A percentile compares a stretch with the other conserved stretches of the same genome.
Conservation (phyloP, 2,797 vertebrate genomes). For the Parotocinclus haroldoi region DNA sequence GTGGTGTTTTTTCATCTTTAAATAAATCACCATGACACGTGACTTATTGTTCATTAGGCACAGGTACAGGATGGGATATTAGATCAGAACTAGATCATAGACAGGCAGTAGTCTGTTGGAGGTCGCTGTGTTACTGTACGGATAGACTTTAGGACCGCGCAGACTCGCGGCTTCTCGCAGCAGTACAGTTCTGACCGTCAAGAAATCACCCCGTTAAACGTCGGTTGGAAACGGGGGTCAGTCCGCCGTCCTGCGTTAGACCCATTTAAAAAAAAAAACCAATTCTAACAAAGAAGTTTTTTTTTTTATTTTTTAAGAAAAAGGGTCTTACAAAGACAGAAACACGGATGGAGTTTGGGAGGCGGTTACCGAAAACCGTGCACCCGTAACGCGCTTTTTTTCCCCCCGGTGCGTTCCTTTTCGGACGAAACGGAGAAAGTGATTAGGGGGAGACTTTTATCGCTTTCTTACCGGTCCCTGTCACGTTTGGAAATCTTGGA, state of each 20-base stretch:
- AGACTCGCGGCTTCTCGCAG: conserved; percentile 34
- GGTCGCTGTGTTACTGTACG: background rate
- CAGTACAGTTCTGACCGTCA: conserved; percentile 2
- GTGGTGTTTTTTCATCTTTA: too few relatives aligned
- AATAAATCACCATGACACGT: too few relatives aligned
- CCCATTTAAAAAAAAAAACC: background rate
- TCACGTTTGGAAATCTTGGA: conserved; percentile 35
- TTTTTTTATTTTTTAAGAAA: too few relatives aligned
- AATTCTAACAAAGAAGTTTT: too few relatives aligned
- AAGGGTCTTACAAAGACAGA: conserved; percentile 21
- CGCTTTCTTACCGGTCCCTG: background rate
- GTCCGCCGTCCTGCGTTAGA: background rate
- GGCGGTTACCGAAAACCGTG: conserved; percentile 44
- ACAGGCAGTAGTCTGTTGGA: background rate
- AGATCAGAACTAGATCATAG: too few relatives aligned
- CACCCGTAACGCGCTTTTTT: conserved; percentile 45
- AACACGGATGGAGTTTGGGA: conserved; percentile 56
- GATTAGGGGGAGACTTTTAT: conserved; percentile 9
- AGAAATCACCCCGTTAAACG: conserved; percentile 11
- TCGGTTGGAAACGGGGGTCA: conserved; percentile 7
- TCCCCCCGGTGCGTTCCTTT: conserved; percentile 27
- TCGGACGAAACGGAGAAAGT: conserved; percentile 42
- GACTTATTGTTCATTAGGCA: too few relatives aligned
- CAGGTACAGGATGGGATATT: too few relatives aligned
- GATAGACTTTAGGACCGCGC: conserved; percentile 53